These are phyloP conservation scores for Boleophthalmus pectinirostris DNA, from an alignment of 2,113 vertebrate species.

Conservation along the genomic window DNA sequence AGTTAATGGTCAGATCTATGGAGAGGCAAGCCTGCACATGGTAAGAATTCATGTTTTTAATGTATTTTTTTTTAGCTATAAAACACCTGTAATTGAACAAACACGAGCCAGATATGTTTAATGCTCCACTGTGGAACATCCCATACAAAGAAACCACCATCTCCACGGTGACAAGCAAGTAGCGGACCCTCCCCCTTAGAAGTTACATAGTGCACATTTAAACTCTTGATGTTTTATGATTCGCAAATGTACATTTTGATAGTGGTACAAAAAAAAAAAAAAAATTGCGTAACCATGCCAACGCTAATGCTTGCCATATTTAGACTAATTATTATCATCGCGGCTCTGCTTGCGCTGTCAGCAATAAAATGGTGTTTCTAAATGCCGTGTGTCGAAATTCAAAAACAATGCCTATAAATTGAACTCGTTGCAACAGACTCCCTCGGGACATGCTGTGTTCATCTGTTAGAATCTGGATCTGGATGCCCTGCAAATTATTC, in stretches of 20 bases:
- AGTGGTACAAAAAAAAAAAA: not conserved
- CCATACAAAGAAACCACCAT: too few relatives aligned
- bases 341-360: not conserved
- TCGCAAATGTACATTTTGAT: not conserved
- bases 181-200: too few relatives aligned
- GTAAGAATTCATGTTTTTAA: too few relatives aligned
- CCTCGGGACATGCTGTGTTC: conserved; percentile 51
- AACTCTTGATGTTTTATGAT: not conserved
- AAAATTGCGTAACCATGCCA: not conserved
- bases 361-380: not conserved
- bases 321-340: not conserved
- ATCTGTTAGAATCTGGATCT: conserved; percentile 54
- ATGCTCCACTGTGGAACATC: too few relatives aligned
- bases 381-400: not conserved
- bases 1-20: too few relatives aligned
- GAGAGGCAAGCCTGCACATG: too few relatives aligned
- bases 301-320: not conserved
- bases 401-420: conserved; percentile 35
- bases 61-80: too few relatives aligned
- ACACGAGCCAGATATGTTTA: too few relatives aligned
- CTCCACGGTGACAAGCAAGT: too few relatives aligned
- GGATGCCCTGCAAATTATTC: conserved; percentile 60
- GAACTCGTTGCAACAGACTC: conserved; percentile 33
- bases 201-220: not conserved
- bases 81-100: too few relatives aligned